Evolutionary conservation across 1,140 invertebrate genomes (phyloP).

Genomic region (Parasteatoda tepidariorum): DNA sequence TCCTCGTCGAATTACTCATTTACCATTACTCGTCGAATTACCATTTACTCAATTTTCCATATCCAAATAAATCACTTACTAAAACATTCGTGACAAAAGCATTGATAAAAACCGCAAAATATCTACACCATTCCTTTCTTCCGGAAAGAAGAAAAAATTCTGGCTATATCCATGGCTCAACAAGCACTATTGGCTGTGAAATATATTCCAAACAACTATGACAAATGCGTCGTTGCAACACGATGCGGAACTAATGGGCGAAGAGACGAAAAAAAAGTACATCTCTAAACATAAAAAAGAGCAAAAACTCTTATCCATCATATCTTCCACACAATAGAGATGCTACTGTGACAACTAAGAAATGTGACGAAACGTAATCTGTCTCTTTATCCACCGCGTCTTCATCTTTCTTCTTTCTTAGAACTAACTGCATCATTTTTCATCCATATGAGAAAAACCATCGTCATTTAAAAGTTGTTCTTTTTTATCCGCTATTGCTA

Average conservation of each 20-base stretch:
- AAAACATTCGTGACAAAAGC: too few species aligned
- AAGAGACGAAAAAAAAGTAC: not conserved
- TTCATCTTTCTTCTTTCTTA: slow-evolving; percentile 7
- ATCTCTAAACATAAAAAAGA: not conserved
- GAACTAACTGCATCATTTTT: not conserved
- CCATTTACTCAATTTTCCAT: too few species aligned
- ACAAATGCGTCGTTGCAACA: not conserved
- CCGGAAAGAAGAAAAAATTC: too few species aligned
- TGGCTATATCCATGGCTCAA: too few species aligned
- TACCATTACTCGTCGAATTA: too few species aligned
- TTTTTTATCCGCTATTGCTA: too few species aligned
- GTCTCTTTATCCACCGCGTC: not conserved
- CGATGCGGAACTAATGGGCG: not conserved
- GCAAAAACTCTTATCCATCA: slow-evolving; percentile 11
- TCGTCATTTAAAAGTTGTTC: too few species aligned
- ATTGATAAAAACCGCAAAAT: too few species aligned
- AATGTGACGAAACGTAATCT: slow-evolving; percentile 29
- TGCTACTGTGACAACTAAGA: not conserved
- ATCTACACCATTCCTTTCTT: too few species aligned
- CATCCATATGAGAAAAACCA: too few species aligned
- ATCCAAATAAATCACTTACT: too few species aligned
- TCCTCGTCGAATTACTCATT: too few species aligned
- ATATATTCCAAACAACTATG: not conserved
- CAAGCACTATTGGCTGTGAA: not conserved
- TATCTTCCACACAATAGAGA: slow-evolving; percentile 7